Percentiles rank a stretch among this genome's conserved stretches.
Conservation (phyloP, 2,113 vertebrate genomes). For the Otis tarda region DNA sequence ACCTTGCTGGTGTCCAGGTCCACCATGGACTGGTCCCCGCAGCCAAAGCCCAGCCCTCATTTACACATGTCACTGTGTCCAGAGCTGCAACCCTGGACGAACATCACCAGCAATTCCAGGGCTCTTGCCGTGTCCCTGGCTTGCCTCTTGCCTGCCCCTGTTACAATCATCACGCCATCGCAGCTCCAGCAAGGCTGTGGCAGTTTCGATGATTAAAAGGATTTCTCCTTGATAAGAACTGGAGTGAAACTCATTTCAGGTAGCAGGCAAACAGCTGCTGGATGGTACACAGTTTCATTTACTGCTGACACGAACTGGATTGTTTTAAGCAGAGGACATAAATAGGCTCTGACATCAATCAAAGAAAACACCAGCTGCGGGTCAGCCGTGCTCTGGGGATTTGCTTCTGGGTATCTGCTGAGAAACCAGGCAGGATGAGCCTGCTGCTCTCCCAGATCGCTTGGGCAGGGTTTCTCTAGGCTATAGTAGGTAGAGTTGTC, state of each 20-base stretch:
- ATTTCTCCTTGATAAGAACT: constrained; percentile 55
- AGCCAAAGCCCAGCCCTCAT: neutral
- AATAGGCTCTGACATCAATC: constrained; percentile 64
- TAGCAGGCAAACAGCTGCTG: constrained; percentile 57
- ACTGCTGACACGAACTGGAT: constrained; percentile 47
- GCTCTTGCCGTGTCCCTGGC: neutral
- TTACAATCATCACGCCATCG: neutral
- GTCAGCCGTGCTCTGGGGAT: constrained; percentile 8
- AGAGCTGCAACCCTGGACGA: neutral
- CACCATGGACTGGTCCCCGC: neutral
- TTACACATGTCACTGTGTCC: neutral
- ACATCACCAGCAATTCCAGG: neutral
- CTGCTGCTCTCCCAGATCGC: neutral
- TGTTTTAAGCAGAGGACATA: constrained; percentile 54
- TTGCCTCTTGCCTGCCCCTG: neutral
- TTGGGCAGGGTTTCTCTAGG: neutral
- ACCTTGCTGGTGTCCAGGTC: neutral
- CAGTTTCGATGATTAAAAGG: constrained; percentile 43
- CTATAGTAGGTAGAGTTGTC: neutral
- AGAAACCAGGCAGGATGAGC: neutral
- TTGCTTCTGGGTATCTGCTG: neutral
- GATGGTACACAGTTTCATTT: constrained; percentile 58
- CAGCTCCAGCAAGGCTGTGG: neutral
- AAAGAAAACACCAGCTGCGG: constrained; percentile 61
- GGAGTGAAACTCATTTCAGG: constrained; percentile 64